Base-by-base conservation (phyloP, 2,888 invertebrate species). In the Rhamnusium bicolor region DNA sequence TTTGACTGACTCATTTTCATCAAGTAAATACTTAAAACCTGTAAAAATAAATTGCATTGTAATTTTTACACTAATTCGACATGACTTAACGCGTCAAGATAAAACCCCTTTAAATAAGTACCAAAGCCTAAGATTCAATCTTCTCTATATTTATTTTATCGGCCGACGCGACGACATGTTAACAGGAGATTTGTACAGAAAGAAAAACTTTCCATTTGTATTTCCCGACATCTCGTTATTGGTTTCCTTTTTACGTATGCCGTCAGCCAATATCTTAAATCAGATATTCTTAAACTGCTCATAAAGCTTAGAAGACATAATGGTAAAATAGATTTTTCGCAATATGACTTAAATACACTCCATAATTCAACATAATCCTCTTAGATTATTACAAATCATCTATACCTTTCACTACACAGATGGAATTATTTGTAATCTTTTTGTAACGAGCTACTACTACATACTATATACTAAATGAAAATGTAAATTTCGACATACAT, bases 201-300 rank as follows among this genome's bases (percentile, higher is more conserved):
- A 71, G 66, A 77, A 72, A 75, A 76, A 76, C 73, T 67, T 72
- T 58, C 61, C 70, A 66, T 74, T 77, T 68, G 70, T 69, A 79
- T 79, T 78, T 78, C 79, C 76, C 79, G 69, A 63, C 54, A 32
- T 68, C 73, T 74, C 78, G 79, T 77, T 80, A 78, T 74, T 74
- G 74, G 73, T 69, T 74, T 46, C 66, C 70, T 71, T 74, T 75
- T 73, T 68, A 71, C 60, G 27, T 60, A 29, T 63, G 40, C 62
- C 60, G 24, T 62, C 60, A 71, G 51, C 71, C 68, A 53, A 71
- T 46, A 66, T 69, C 69, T 71, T 78, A 78, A 76, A 79, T 79
- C 79, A 76, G 65, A 69, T 24, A 46, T 62, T 71, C 70, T 68
- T 76, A 74, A 72, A 56, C 70, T 61, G 27, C 49, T 21, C 75